A percentile compares a stretch with the other conserved stretches of the same genome.
Conservation (phyloP, 2,113 vertebrate genomes). For the Anolis sagrei region DNA sequence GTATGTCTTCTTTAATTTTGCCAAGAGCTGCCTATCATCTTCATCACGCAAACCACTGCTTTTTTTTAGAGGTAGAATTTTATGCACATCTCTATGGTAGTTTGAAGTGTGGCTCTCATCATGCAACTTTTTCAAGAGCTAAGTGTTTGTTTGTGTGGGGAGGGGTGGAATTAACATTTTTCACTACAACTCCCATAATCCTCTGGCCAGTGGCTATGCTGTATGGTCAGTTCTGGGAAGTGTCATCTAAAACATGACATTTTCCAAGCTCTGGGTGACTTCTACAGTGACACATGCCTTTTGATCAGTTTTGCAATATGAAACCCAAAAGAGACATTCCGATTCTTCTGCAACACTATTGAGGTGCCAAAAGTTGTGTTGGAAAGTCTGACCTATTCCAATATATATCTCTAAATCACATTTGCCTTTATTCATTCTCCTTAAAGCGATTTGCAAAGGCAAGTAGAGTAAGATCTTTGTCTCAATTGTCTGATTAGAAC, state of each 20-base stretch:
- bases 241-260: too few species aligned
- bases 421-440: background rate
- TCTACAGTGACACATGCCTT: background rate
- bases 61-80: conserved; percentile 12
- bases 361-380: background rate
- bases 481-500: conserved; percentile 63
- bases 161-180: too few species aligned
- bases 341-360: background rate
- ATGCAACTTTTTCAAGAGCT: conserved; percentile 19
- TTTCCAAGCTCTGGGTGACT: too few species aligned
- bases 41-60: conserved; percentile 47
- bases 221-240: too few species aligned
- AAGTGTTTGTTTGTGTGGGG: too few species aligned
- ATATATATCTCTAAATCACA: background rate
- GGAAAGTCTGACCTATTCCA: background rate
- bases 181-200: too few species aligned
- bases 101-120: conserved; percentile 66
- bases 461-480: background rate
- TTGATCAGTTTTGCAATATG: background rate
- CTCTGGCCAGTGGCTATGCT: too few species aligned
- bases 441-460: background rate
- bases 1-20: conserved; percentile 89
- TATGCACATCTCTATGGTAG: background rate
- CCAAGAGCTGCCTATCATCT: conserved; percentile 65
- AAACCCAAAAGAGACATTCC: background rate